Base-by-base conservation (phyloP, 2,113 vertebrate species). In the Sialia sialis region DNA sequence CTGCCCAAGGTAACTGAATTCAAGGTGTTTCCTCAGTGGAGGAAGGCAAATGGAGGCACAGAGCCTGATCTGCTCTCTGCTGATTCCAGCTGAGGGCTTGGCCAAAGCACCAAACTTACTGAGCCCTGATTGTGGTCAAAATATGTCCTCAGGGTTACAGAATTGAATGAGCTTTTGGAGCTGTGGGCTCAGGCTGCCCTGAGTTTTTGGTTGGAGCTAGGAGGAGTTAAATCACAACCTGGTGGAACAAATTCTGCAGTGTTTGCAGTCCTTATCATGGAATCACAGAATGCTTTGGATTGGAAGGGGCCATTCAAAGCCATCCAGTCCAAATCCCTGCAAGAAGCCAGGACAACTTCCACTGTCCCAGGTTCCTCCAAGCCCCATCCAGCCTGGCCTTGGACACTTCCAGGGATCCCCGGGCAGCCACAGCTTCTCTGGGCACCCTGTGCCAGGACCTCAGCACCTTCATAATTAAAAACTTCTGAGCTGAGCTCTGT, bases 371-470 rank as follows among this genome's bases (percentile, higher is more conserved):
- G n/a, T 0, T 46, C 20, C 46, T 60, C 44, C 60, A 4, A 34
- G 8, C 38, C 11, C n/a, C 0, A 1, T 8, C 68, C 3, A 66
- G 0, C 51, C 67, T 73, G 67, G 26, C 67, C 4, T 32, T 32
- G 67, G 43, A 0, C 69, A 46, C 16, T 67, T 0, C 29, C 58
- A 72, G 34, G 41, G 84, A 30, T 79, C 32, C 80, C 62, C 49
- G 30, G 41, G 20, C 85, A 79, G 49, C 49, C 86, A 16, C 44
- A 74, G 44, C 60, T 74, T 0, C 52, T 59, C 38, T 67, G 52
- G 52, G 59, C 51, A 68, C 17, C 54, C 54, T 51, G 49, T 51
- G 49, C 59, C 59, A 81, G 59, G 32, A 32, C 19, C 44, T 46
- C 0, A 2, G 23, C 68, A 59, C 23, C 60, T n/a, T 76, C n/a